Percentiles rank a stretch among this genome's conserved stretches.
These are phyloP conservation scores for Notothenia coriiceps DNA, from an alignment of 2,113 vertebrate species.

Conservation along the genomic window DNA sequence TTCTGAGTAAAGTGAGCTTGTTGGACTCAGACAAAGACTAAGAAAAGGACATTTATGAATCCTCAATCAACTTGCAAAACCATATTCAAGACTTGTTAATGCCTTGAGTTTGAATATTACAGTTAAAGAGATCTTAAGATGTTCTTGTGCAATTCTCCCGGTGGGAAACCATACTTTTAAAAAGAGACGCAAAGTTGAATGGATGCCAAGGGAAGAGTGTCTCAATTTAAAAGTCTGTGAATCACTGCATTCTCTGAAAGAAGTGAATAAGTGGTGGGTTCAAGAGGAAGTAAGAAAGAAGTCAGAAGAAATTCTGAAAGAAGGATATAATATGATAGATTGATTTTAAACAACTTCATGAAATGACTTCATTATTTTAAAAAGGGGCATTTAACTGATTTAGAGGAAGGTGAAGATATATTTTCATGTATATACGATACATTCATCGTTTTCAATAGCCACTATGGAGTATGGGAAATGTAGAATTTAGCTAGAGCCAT, in stretches of 20 bases:
- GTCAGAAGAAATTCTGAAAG: background rate
- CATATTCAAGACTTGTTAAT: conserved; percentile 13
- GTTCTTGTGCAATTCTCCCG: background rate
- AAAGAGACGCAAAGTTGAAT: background rate
- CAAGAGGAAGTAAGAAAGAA: background rate
- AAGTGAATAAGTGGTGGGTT: background rate
- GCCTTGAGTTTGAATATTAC: conserved; percentile 24
- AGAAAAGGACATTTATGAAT: conserved; percentile 9
- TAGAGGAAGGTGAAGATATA: too few species aligned
- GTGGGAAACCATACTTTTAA: background rate
- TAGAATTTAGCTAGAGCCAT: background rate
- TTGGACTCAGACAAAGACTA: background rate
- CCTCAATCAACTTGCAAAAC: background rate
- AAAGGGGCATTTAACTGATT: background rate
- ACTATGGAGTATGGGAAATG: background rate
- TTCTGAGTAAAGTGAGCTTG: conserved; percentile 6
- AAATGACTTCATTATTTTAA: too few species aligned
- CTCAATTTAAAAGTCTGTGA: background rate
- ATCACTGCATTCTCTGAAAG: background rate
- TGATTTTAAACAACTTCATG: too few species aligned
- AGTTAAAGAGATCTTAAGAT: background rate
- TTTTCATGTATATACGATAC: too few species aligned
- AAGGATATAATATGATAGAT: too few species aligned
- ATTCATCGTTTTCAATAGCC: background rate
- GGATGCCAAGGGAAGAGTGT: background rate